Evolutionary conservation across 2,113 vertebrate species (phyloP).

Genomic region (Nansenia antarctica): DNA sequence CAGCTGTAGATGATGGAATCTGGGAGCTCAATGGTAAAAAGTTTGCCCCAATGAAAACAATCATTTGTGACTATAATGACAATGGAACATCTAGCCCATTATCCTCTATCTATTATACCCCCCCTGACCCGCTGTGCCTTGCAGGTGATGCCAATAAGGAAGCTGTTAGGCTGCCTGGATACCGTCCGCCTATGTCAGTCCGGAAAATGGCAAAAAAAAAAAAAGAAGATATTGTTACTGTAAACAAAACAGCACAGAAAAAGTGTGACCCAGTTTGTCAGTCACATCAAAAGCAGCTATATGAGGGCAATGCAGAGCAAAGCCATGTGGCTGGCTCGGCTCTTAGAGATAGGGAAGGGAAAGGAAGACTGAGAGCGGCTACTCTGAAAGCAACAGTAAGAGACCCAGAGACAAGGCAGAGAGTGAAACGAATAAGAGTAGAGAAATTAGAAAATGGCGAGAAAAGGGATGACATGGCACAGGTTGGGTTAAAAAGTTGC

Average conservation of each 20-base stretch:
- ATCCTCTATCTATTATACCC: background rate
- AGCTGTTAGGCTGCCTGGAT: background rate
- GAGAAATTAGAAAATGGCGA: background rate
- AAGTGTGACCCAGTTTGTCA: background rate
- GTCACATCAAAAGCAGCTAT: background rate
- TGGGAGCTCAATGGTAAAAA: constrained; percentile 2
- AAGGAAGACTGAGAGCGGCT: constrained; percentile 16
- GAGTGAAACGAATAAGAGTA: background rate
- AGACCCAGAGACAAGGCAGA: constrained; percentile 44
- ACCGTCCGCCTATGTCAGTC: background rate
- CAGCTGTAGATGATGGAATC: background rate
- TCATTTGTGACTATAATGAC: background rate
- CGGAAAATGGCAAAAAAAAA: constrained; percentile 13
- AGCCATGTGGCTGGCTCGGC: background rate
- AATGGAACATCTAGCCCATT: background rate
- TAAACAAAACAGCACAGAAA: background rate
- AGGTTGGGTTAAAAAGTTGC: background rate
- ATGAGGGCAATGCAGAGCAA: constrained; percentile 5
- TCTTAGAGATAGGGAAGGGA: constrained; percentile 8
- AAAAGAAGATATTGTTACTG: background rate
- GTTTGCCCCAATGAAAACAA: constrained; percentile 7
- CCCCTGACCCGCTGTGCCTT: background rate
- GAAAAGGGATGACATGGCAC: background rate
- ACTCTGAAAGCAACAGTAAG: background rate
- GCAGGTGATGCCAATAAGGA: background rate